Percentiles rank a stretch among this genome's conserved stretches.
Conservation (phyloP, 2,888 invertebrate genomes). For the Heteromurus nitidus region DNA sequence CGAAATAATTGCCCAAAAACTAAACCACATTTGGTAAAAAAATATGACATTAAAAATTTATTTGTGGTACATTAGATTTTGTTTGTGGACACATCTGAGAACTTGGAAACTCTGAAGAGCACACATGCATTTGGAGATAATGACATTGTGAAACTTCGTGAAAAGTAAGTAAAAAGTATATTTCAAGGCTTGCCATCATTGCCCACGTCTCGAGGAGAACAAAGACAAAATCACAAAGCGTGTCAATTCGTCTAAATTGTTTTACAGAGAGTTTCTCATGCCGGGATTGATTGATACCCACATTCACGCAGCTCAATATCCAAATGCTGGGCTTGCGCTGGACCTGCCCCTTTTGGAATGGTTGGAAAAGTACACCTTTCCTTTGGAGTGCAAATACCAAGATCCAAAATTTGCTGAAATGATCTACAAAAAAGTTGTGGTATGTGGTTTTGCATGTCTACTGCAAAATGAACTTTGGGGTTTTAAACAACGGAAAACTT, state of each 20-base stretch:
- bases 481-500: neutral
- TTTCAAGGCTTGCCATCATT: neutral
- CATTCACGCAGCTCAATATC: slow-evolving; percentile 92
- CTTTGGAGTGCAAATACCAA: slow-evolving; percentile 84
- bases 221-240: too few species aligned
- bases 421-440: slow-evolving; percentile 87
- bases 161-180: slow-evolving; percentile 55
- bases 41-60: too few species aligned
- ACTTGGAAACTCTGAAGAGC: slow-evolving; percentile 74
- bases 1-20: too few species aligned
- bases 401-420: slow-evolving; percentile 82
- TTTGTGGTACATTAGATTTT: too few species aligned
- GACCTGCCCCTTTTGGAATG: slow-evolving; percentile 88
- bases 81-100: slow-evolving; percentile 75
- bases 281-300: slow-evolving; percentile 94
- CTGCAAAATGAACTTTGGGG: neutral
- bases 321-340: slow-evolving; percentile 88
- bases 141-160: slow-evolving; percentile 63
- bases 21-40: too few species aligned
- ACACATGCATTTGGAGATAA: slow-evolving; percentile 73
- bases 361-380: slow-evolving; percentile 90
- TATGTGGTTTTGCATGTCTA: slow-evolving; percentile 78
- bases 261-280: slow-evolving; percentile 82
- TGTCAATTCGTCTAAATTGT: too few species aligned
- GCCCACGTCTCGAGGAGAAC: too few species aligned